Evolutionary conservation across 2,113 vertebrate genomes (phyloP), one percentile per base, ranked within the genome.

Genomic region (Gasterosteus aculeatus): DNA sequence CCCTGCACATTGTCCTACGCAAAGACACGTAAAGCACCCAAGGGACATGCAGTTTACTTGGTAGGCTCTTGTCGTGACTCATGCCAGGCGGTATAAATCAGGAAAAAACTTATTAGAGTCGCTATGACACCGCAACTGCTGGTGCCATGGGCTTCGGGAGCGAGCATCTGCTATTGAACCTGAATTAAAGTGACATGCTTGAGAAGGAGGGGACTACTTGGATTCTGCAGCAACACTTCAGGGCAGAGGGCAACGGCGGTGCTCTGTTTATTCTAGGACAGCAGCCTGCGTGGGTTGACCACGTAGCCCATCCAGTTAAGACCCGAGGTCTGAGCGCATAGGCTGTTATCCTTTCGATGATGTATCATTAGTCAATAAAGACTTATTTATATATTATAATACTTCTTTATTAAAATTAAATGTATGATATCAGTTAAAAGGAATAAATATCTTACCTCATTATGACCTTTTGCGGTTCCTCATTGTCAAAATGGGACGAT

Each of bases 101-200:
- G 77, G 80, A 86, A 87, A 76, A 82, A 84, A 91, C 80, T 64
- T 76, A 66, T 75, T 73, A 77, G 58, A 81, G 77, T 63, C 10
- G 59, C 59, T 73, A 10, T 77, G 80, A 81, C 83, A 72, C 72
- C 77, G 75, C 39, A 73, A 64, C 44, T 56, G 80, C 72, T 75
- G 79, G 75, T 73, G 77, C 82, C 68, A 9, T 1, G 18, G 76
- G 86, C 83, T 61, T 42, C 6, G 31, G 57, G 76, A 78, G 65
- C 46, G 10, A 82, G 61, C 82, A 61, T 87, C 69, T 86, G 75
- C 66, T 80, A 81, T 53, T 90, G 91, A 93, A 88, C 79, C 82
- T 87, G 72, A 93, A 66, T 85, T 83, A 83, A 81, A 85, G 86
- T 88, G 92, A 93, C 92, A 88, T 72, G 84, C 84, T 80, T 80